phyloP scores from a whole-genome alignment of 2,888 invertebrate species.

The Diabrotica balteata region DNA sequence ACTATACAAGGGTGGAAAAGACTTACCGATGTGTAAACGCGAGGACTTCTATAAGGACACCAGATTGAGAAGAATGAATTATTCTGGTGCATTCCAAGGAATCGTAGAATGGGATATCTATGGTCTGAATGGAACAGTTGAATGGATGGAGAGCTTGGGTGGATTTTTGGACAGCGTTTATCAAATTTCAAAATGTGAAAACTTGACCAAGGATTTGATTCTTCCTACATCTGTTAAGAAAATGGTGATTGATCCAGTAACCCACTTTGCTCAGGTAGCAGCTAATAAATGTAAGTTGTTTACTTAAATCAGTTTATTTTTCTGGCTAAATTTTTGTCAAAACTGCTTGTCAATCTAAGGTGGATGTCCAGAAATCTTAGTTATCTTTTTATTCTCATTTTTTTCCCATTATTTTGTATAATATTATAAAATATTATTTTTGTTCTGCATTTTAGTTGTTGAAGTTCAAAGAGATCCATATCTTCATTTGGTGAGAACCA shows the following conservation, averaged over 20 bases:
- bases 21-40: slow-evolving; percentile 20
- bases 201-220: slow-evolving; percentile 57
- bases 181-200: slow-evolving; percentile 67
- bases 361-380: too few species aligned
- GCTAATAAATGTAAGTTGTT: slow-evolving; percentile 11
- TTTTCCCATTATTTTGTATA: background rate
- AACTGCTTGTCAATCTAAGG: too few species aligned
- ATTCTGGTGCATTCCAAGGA: slow-evolving; percentile 63
- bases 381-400: background rate
- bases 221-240: slow-evolving; percentile 68
- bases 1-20: slow-evolving; percentile 4
- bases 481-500: slow-evolving; percentile 60
- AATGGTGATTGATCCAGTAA: slow-evolving; percentile 64
- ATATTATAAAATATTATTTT: background rate
- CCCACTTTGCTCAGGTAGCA: slow-evolving; percentile 49
- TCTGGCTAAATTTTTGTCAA: too few species aligned
- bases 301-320: too few species aligned
- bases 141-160: slow-evolving; percentile 72
- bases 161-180: slow-evolving; percentile 75
- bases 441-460: slow-evolving; percentile 47
- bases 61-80: slow-evolving; percentile 64
- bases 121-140: slow-evolving; percentile 55
- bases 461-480: slow-evolving; percentile 56
- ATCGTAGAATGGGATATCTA: slow-evolving; percentile 60
- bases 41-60: slow-evolving; percentile 60